Evolutionary conservation across 2,113 vertebrate genomes (phyloP).

Genomic region (Myocastor coypus): DNA sequence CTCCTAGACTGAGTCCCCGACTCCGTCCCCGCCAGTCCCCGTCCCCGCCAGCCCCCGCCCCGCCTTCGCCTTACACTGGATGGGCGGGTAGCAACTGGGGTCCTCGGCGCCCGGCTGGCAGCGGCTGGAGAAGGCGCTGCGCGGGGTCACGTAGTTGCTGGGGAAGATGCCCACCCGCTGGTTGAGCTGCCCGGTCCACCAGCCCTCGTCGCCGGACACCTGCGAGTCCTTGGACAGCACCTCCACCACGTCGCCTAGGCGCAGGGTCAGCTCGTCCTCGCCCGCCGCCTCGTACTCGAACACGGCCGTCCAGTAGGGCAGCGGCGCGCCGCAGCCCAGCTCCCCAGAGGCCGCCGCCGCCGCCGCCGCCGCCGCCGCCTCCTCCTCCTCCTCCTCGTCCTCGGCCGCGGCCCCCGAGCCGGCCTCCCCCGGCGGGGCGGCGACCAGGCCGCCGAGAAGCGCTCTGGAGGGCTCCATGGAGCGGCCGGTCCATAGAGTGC

Average conservation of each 20-base stretch:
- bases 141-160: slow-evolving; percentile 95
- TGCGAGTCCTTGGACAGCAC: slow-evolving; percentile 96
- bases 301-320: slow-evolving; percentile 94
- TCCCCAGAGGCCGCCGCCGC: slow-evolving; percentile 72
- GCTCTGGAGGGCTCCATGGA: slow-evolving; percentile 89
- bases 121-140: slow-evolving; percentile 88
- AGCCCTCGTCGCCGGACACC: slow-evolving; percentile 96
- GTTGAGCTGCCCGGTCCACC: slow-evolving; percentile 97
- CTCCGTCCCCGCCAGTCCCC: neutral
- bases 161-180: slow-evolving; percentile 98
- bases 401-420: slow-evolving; percentile 79
- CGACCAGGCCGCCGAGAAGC: slow-evolving; percentile 86
- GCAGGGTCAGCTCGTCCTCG: slow-evolving; percentile 97
- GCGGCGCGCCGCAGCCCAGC: slow-evolving; percentile 76
- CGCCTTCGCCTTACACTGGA: slow-evolving; percentile 86
- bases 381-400: slow-evolving; percentile 80
- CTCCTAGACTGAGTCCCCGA: neutral
- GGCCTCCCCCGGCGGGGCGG: slow-evolving; percentile 74
- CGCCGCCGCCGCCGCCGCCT: slow-evolving; percentile 77
- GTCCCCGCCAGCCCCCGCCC: neutral
- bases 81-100: slow-evolving; percentile 85
- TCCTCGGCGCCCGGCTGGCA: slow-evolving; percentile 83
- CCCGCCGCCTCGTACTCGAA: slow-evolving; percentile 98
- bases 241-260: slow-evolving; percentile 95
- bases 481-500: slow-evolving; percentile 88